Evolutionary conservation across 2,888 invertebrate species (phyloP).

Genomic region (Cerceris rybyensis): DNA sequence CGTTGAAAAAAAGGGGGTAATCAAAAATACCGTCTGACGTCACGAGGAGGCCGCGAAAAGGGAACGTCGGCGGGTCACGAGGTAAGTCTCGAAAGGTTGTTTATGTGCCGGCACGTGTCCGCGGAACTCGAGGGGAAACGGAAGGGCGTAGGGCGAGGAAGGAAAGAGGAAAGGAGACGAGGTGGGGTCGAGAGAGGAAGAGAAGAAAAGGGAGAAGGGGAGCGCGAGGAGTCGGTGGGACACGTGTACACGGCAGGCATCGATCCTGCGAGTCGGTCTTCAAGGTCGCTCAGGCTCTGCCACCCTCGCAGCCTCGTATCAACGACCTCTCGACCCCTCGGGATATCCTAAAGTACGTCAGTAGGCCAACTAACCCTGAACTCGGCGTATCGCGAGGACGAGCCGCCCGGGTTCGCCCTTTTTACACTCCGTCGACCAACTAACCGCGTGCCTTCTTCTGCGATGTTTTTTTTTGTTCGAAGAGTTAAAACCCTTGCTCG

Average conservation of each 20-base stretch:
- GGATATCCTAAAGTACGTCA: slow-evolving; percentile 77
- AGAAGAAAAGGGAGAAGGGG: slow-evolving; percentile 35
- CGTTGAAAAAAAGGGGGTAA: background rate
- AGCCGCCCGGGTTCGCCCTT: slow-evolving; percentile 26
- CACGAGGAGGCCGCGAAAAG: slow-evolving; percentile 7
- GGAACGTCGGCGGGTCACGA: slow-evolving; percentile 52
- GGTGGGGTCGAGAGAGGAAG: slow-evolving; percentile 18
- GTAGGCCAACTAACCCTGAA: slow-evolving; percentile 75
- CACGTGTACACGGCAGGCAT: slow-evolving; percentile 77
- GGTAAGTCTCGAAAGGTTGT: slow-evolving; percentile 66
- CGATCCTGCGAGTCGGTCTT: slow-evolving; percentile 74
- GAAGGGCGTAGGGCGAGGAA: slow-evolving; percentile 46
- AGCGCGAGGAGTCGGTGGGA: slow-evolving; percentile 61
- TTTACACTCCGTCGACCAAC: slow-evolving; percentile 14
- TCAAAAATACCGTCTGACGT: slow-evolving; percentile 4
- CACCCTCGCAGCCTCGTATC: slow-evolving; percentile 73
- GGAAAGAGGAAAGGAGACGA: slow-evolving; percentile 14
- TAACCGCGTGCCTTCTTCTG: background rate
- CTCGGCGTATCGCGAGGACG: slow-evolving; percentile 45
- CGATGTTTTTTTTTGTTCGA: background rate
- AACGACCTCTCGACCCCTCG: slow-evolving; percentile 77
- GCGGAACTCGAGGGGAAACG: slow-evolving; percentile 44
- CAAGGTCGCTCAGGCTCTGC: slow-evolving; percentile 76
- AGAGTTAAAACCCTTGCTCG: background rate
- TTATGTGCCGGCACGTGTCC: slow-evolving; percentile 72